Evolutionary conservation across 1,140 invertebrate species (phyloP).

Genomic region (Caenorhabditis elegans): WBcel235 BX284603.4:6811501-6812000

Average conservation of each 20-base stretch:
- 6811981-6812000: no score
- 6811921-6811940: no score
- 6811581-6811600: conserved; percentile 3
- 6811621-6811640: conserved; percentile 18
- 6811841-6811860: conserved; percentile 32
- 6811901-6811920: no score
- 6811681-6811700: background rate
- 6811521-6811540: conserved; percentile 38
- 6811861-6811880: conserved; percentile 38
- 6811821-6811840: conserved; percentile 30
- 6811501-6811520: conserved; percentile 22
- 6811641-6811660: conserved; percentile 27
- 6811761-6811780: conserved; percentile 49
- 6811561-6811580: conserved; percentile 27
- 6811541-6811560: conserved; percentile 8
- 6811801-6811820: background rate
- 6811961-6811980: no score
- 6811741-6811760: conserved; percentile 51
- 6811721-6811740: conserved; percentile 45
- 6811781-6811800: conserved; percentile 13
- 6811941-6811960: no score
- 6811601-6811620: conserved; percentile 26
- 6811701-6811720: conserved; percentile 31
- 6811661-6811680: background rate
- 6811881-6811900: background rate